phyloP scores from a whole-genome alignment of 2,797 vertebrate genomes.

The Fratercula arctica region DNA sequence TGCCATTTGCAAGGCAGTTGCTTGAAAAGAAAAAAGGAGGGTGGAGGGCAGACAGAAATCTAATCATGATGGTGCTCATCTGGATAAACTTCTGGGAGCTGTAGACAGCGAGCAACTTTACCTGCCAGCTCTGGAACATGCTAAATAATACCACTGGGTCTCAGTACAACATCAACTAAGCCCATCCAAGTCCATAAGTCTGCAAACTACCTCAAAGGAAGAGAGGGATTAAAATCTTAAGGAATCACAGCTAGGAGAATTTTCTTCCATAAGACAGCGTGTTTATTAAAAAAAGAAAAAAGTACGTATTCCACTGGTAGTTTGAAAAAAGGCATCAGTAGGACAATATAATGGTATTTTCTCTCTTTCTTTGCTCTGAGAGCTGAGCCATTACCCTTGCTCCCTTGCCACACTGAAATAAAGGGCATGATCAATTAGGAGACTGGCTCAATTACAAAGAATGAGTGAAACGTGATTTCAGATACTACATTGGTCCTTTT shows the following conservation, averaged over 20 bases:
- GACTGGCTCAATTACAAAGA: neutral
- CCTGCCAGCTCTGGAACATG: neutral
- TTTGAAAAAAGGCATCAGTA: neutral
- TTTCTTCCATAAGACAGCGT: neutral
- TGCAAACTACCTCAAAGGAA: neutral
- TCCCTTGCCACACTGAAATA: neutral
- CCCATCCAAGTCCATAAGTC: neutral
- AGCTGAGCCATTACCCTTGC: neutral
- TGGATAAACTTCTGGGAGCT: neutral
- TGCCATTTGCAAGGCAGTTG: neutral
- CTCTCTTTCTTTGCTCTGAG: neutral
- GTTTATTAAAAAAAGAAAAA: neutral
- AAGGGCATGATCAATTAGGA: neutral
- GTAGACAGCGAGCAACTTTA: neutral
- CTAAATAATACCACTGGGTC: neutral
- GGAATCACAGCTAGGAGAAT: neutral
- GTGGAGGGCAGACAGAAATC: neutral
- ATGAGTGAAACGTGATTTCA: neutral
- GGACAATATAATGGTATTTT: neutral
- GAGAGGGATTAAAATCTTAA: neutral
- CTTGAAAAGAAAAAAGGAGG: neutral
- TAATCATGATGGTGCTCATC: neutral
- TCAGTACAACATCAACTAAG: neutral
- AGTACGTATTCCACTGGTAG: accelerated
- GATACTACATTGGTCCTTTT: neutral